Base-by-base conservation (phyloP, 2,113 vertebrate species). In the Eolophus roseicapilla region DNA sequence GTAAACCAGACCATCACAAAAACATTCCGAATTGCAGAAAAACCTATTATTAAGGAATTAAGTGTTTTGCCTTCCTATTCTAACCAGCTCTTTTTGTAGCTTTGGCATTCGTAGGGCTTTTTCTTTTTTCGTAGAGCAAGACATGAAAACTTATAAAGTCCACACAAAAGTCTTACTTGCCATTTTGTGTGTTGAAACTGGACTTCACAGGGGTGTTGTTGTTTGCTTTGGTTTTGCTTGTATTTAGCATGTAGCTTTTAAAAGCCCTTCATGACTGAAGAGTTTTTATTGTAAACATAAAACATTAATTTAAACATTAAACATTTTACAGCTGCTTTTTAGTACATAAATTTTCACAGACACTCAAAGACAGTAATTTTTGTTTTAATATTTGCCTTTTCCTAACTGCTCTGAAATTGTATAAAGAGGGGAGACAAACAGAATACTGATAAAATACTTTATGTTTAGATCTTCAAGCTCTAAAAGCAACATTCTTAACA, bases 271-370 rank as follows among this genome's bases (percentile, higher is more conserved):
- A 96, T 97, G 97, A 95, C 96, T 97, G 73, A 79, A 97, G 91
- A 94, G 87, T 80, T 98, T 98, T 98, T 98, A 98, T 97, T 97
- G 95, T 98, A 98, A 98, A 98, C 95, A 97, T 98, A 98, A 98
- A 98, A 96, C 70, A 88, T 98, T 98, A 97, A 98, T 98, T 98
- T 97, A 98, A 98, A 97, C 98, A 97, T 98, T 98, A 98, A 98
- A 98, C 77, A 76, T 97, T 98, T 98, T 98, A 98, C 96, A 97
- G 92, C 97, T 97, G 96, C 94, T 98, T 97, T 97, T 98, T 96
- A 97, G 96, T 96, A 95, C 97, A 96, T 98, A 97, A 96, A 97
- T 97, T 98, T 98, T 98, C 97, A 97, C 95, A 93, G 96, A 96
- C 82, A 88, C 88, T 92, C 68, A 23, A 95, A 97, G 88, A 95